phyloP scores from a whole-genome alignment of 2,797 vertebrate genomes.

The Artibeus lituratus region DNA sequence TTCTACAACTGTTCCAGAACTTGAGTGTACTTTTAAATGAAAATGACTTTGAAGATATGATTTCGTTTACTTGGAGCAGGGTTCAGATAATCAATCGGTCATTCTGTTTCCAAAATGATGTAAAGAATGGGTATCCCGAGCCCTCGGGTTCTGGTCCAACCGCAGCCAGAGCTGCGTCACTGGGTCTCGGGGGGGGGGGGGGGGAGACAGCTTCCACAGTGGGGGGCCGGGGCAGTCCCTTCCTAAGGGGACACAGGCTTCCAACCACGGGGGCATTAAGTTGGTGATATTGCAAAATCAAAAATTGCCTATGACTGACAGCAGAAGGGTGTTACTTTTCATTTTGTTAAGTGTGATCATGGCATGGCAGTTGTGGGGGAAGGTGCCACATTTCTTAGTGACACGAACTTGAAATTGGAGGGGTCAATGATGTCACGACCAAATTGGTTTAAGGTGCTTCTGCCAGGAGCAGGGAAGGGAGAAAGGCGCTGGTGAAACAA shows the following conservation, averaged over 20 bases:
- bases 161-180: rapidly evolving
- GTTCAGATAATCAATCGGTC: neutral
- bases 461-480: neutral
- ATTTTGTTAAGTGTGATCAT: neutral
- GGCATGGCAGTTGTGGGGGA: neutral
- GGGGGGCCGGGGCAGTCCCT: neutral
- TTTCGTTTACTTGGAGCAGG: neutral
- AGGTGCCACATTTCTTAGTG: neutral
- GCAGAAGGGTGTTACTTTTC: neutral
- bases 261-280: neutral
- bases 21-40: slow-evolving; percentile 19
- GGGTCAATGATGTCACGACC: neutral
- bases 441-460: neutral
- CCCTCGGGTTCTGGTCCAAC: neutral
- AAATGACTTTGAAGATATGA: slow-evolving; percentile 1
- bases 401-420: rapidly evolving
- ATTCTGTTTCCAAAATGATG: neutral
- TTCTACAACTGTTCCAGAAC: slow-evolving; percentile 4
- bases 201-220: neutral
- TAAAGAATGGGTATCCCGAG: neutral
- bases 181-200: neutral
- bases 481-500: no score
- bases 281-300: neutral
- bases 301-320: neutral
- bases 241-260: neutral